Evolutionary conservation across 2,113 vertebrate species (phyloP), one percentile per base, ranked within the genome.

Genomic region (Bufo gargarizans): DNA sequence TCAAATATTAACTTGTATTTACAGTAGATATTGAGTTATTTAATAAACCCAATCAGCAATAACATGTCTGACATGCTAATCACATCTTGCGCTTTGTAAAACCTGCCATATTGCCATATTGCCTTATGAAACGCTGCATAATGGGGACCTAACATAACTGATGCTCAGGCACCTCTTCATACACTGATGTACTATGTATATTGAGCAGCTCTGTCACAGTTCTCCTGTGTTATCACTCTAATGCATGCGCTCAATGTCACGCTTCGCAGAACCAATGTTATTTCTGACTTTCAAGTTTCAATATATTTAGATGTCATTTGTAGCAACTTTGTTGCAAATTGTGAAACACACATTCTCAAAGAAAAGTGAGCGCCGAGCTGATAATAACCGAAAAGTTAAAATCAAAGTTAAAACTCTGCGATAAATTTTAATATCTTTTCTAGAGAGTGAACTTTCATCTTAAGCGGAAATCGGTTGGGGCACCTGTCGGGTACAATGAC

Each of bases 381-480:
- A 79, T 12, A 65, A 49, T 33, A 33, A 33, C 33, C 33, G 65
- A 83, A 84, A 84, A 71, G 63, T 84, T 82, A n/a, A 55, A 33
- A 81, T 59, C 16, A 53, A 53, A 69, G 49, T 10, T 14, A 20
- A 69, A 84, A 55, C 13, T 84, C 13, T 67, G 33, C 22, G 43
- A 53, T 80, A 67, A 53, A 71, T 87, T 43, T 87, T 80, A 69
- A 80, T 87, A 86, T 80, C 61, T 55, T 86, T 87, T 67, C 77
- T 71, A 12, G 56, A 80, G 56, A 67, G 11, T 43, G 58, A 87
- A 87, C 77, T 80, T 87, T 81, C 4, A 85, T 78, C 49, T 90
- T 20, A 88, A 84, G 13, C 58, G 4, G 12, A 87, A 89, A 45
- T 90, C 19, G 55, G 81, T 56, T 91, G 22, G 65, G 89, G 78